Percentiles rank a stretch among this genome's conserved stretches.
phyloP scores from a whole-genome alignment of 2,113 vertebrate species.

The Lophotis ruficrista region DNA sequence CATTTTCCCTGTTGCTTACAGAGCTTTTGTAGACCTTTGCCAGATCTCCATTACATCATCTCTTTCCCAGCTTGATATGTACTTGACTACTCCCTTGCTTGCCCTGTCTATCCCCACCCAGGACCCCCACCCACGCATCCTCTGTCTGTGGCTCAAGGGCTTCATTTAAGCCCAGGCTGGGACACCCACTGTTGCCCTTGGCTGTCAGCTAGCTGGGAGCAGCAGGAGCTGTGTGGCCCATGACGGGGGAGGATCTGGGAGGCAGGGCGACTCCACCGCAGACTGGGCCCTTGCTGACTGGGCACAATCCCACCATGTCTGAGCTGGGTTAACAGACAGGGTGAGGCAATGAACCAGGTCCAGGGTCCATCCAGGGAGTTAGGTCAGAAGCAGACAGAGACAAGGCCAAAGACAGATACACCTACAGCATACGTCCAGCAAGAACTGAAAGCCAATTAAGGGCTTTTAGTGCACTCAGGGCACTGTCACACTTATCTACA shows the following conservation, averaged over 20 bases:
- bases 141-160: background rate
- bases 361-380: background rate
- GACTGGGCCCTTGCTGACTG: accelerated
- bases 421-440: background rate
- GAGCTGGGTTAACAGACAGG: background rate
- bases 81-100: background rate
- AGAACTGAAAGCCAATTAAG: background rate
- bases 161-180: background rate
- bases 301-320: background rate
- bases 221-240: background rate
- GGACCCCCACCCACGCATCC: background rate
- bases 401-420: background rate
- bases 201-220: background rate
- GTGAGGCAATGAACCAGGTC: background rate
- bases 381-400: background rate
- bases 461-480: background rate
- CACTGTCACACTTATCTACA: background rate
- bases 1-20: background rate
- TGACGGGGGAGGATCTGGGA: background rate
- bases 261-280: accelerated
- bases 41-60: background rate
- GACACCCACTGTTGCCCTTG: background rate
- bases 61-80: background rate
- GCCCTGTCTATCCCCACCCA: background rate
- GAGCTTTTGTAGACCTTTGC: background rate